Evolutionary conservation across 2,797 vertebrate species (phyloP).

Genomic region (Hippocampus kuda): DNA sequence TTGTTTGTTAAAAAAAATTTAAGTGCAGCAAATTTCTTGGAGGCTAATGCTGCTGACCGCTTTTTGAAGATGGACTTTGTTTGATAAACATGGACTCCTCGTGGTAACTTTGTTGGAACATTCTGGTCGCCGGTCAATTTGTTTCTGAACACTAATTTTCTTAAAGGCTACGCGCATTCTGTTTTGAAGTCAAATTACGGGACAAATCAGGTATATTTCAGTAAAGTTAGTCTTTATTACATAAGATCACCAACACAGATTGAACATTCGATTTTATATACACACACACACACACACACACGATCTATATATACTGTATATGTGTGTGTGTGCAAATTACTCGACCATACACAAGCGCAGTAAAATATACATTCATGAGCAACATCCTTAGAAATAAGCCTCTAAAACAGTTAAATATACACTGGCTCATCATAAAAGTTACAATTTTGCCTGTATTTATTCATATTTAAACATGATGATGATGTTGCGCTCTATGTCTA

Average conservation of each 20-base stretch:
- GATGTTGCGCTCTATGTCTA: no score
- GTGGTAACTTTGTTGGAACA: conserved; percentile 43
- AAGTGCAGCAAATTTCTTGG: neutral
- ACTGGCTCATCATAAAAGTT: no score
- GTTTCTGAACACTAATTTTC: neutral
- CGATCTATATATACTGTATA: no score
- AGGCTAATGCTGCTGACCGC: neutral
- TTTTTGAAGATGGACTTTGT: neutral
- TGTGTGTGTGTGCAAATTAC: neutral
- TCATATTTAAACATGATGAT: neutral
- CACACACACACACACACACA: no score
- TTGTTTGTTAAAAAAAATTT: neutral
- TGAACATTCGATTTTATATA: conserved; percentile 40
- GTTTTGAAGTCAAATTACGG: conserved; percentile 9
- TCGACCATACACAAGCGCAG: conserved; percentile 14
- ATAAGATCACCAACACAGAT: conserved; percentile 33
- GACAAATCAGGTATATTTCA: conserved; percentile 25
- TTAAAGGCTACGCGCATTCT: neutral
- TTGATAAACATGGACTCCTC: neutral
- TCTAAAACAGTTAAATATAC: neutral
- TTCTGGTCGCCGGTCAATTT: conserved; percentile 28
- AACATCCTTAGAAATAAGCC: neutral
- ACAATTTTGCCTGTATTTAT: neutral
- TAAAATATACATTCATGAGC: conserved; percentile 7
- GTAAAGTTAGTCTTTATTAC: conserved; percentile 54